These are phyloP conservation scores for Ditula angustiorana DNA, from an alignment of 2,888 invertebrate genomes.

Conservation along the genomic window DNA sequence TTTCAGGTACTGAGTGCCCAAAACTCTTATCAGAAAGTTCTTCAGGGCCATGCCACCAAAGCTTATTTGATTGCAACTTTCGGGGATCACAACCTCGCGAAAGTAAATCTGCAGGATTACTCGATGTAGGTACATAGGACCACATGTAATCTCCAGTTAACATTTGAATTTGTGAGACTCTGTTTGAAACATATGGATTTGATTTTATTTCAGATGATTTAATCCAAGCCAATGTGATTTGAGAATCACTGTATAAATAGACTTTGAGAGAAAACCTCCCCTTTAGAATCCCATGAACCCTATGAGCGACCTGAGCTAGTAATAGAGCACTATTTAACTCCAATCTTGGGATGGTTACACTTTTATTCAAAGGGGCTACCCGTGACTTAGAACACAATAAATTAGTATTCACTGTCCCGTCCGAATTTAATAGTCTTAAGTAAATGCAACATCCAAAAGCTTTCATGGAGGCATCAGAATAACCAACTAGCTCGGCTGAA, in stretches of 20 bases:
- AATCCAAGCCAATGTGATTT: too few species aligned
- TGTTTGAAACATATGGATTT: background rate
- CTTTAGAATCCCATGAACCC: too few species aligned
- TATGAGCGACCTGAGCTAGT: too few species aligned
- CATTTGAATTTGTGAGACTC: background rate
- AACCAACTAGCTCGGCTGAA: background rate
- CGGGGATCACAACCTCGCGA: background rate
- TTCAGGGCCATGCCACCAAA: background rate
- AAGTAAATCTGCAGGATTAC: background rate
- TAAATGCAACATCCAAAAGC: background rate
- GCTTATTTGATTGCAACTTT: background rate
- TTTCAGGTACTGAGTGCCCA: background rate
- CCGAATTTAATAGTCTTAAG: too few species aligned
- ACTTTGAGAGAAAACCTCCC: too few species aligned
- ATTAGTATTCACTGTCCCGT: too few species aligned
- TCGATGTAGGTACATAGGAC: background rate
- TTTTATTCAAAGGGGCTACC: too few species aligned
- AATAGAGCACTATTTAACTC: too few species aligned
- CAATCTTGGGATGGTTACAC: too few species aligned
- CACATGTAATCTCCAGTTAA: background rate
- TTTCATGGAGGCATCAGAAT: slow-evolving; percentile 5
- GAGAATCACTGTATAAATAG: too few species aligned
- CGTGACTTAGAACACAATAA: too few species aligned
- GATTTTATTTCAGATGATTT: too few species aligned
- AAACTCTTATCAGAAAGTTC: background rate